phyloP scores from a whole-genome alignment of 1,140 invertebrate species.

The Conus ventricosus region DNA sequence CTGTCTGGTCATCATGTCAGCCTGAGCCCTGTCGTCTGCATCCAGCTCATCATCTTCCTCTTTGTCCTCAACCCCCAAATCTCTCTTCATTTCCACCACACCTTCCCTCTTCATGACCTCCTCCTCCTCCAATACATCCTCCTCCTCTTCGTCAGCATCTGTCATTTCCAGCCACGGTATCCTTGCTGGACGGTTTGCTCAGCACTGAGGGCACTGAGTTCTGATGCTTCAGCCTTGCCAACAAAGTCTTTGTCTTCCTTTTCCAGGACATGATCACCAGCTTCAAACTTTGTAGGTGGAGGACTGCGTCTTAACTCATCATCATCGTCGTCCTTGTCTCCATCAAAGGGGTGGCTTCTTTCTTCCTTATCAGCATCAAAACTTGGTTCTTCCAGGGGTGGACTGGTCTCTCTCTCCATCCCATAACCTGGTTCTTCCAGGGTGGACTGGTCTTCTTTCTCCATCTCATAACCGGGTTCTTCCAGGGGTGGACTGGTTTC shows the following conservation, averaged over 20 bases:
- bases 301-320: neutral
- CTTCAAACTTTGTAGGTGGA: neutral
- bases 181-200: constrained; percentile 50
- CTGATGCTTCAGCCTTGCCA: neutral
- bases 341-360: neutral
- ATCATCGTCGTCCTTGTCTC: neutral
- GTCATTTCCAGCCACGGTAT: constrained; percentile 42
- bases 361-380: constrained; percentile 36
- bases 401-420: too few species aligned
- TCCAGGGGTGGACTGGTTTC: too few species aligned
- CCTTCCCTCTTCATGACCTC: neutral
- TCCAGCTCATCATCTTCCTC: constrained; percentile 27
- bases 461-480: too few species aligned
- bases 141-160: constrained; percentile 56
- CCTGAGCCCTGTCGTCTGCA: neutral
- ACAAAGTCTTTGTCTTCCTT: neutral
- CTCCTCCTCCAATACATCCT: constrained; percentile 5
- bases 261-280: neutral
- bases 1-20: constrained; percentile 23
- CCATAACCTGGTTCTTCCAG: too few species aligned
- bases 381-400: neutral
- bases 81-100: neutral
- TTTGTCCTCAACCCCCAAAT: constrained; percentile 35
- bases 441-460: too few species aligned
- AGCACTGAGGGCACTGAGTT: neutral